Conservation (phyloP, 1,140 invertebrate genomes). For the Zophobas morio region DNA sequence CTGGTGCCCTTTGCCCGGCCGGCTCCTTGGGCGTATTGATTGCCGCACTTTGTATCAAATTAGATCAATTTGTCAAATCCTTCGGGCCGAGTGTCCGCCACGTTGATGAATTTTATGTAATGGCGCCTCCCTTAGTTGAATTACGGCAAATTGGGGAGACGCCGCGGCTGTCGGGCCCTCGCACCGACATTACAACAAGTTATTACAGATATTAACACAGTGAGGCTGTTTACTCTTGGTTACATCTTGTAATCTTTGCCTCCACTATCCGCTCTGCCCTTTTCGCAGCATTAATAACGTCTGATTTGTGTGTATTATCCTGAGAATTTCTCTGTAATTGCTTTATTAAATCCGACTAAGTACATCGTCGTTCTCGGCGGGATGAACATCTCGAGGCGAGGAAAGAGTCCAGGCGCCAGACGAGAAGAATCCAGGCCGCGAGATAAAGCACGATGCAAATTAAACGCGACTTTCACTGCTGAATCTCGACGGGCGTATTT, state of each 20-base stretch:
- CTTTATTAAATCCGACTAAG: constrained; percentile 45
- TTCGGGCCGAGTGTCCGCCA: constrained; percentile 52
- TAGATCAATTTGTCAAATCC: constrained; percentile 61
- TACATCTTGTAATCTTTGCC: constrained; percentile 50
- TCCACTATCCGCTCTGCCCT: constrained; percentile 15
- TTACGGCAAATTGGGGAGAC: constrained; percentile 51
- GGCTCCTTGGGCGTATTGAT: constrained; percentile 46
- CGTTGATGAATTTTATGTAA: constrained; percentile 55
- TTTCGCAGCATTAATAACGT: constrained; percentile 43
- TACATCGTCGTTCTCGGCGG: neutral
- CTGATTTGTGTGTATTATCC: constrained; percentile 46
- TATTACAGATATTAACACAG: constrained; percentile 50
- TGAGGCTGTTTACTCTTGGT: constrained; percentile 48
- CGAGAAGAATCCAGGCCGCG: constrained; percentile 10
- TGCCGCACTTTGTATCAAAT: constrained; percentile 58
- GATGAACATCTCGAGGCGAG: neutral
- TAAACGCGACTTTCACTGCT: constrained; percentile 11
- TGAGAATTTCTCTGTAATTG: constrained; percentile 42
- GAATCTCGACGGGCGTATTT: neutral
- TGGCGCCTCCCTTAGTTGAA: constrained; percentile 54
- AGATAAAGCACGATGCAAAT: constrained; percentile 11
- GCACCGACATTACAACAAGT: constrained; percentile 44
- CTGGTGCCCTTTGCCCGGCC: neutral
- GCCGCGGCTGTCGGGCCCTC: constrained; percentile 32
- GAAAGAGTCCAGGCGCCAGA: neutral